These are phyloP conservation scores for Hoplostethus mediterraneus DNA, from an alignment of 2,797 vertebrate genomes.

Conservation along the genomic window DNA sequence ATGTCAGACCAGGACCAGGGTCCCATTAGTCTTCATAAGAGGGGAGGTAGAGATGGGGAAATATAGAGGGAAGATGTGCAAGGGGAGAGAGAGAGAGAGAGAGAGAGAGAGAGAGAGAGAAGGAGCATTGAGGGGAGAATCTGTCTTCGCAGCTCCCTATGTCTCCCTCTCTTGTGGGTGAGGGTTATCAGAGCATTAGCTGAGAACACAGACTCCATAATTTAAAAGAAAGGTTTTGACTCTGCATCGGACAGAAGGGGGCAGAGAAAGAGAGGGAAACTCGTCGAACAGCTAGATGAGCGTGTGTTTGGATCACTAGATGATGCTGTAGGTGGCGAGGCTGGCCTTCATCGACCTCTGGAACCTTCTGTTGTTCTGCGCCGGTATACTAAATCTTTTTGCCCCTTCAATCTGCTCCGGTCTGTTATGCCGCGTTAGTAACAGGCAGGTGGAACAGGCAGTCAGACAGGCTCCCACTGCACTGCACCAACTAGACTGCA, in stretches of 20 bases:
- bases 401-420: neutral
- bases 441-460: conserved; percentile 1
- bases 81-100: conserved; percentile 19
- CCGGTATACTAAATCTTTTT: neutral
- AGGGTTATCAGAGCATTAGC: neutral
- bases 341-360: neutral
- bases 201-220: conserved; percentile 33
- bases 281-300: neutral
- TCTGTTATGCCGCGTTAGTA: neutral
- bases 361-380: neutral
- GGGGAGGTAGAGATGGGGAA: conserved; percentile 40
- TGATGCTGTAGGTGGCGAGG: neutral
- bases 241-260: conserved; percentile 43
- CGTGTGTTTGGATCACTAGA: neutral
- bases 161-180: conserved; percentile 13
- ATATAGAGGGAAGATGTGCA: conserved; percentile 53
- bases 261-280: neutral
- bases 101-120: conserved; percentile 33
- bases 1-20: conserved; percentile 36
- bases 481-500: conserved; percentile 8
- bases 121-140: conserved; percentile 35
- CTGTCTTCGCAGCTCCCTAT: conserved; percentile 21
- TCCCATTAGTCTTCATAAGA: conserved; percentile 67
- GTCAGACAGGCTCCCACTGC: conserved; percentile 1
- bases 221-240: conserved; percentile 48